These are phyloP conservation scores for Gulo gulo DNA, from an alignment of 2,113 vertebrate genomes.

Conservation along the genomic window DNA sequence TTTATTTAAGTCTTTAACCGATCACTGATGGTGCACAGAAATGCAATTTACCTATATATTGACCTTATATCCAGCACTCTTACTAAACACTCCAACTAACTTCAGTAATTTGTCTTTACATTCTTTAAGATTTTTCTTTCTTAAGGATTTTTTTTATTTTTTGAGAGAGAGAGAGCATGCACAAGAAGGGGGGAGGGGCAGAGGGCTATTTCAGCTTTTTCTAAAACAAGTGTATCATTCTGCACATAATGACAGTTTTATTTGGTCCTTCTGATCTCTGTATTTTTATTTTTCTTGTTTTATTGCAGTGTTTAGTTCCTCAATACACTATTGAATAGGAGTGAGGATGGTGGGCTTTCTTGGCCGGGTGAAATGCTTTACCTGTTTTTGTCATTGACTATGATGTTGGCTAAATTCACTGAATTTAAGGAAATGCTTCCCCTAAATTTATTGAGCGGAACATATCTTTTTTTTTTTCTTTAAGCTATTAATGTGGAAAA, in stretches of 20 bases:
- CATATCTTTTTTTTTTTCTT: neutral
- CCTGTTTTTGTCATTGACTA: neutral
- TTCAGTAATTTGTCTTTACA: neutral
- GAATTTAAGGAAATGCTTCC: neutral
- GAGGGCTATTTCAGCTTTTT: neutral
- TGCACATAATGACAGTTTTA: neutral
- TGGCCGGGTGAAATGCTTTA: neutral
- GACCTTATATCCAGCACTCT: neutral
- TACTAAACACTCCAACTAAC: neutral
- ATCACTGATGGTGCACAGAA: neutral
- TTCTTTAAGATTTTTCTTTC: neutral
- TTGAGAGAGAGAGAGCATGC: neutral
- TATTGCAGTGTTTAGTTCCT: neutral
- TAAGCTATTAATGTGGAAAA: neutral
- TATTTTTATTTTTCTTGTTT: slow-evolving; percentile 26
- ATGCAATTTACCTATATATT: neutral
- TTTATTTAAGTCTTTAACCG: neutral
- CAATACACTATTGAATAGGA: neutral
- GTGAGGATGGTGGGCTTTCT: fast-evolving
- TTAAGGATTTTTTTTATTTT: neutral
- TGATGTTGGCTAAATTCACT: neutral
- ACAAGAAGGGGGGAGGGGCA: neutral
- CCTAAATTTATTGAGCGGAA: neutral
- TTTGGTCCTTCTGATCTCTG: neutral
- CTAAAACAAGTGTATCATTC: neutral